These are phyloP conservation scores for Carcharodon carcharias DNA, from an alignment of 2,797 vertebrate species.

Conservation along the genomic window DNA sequence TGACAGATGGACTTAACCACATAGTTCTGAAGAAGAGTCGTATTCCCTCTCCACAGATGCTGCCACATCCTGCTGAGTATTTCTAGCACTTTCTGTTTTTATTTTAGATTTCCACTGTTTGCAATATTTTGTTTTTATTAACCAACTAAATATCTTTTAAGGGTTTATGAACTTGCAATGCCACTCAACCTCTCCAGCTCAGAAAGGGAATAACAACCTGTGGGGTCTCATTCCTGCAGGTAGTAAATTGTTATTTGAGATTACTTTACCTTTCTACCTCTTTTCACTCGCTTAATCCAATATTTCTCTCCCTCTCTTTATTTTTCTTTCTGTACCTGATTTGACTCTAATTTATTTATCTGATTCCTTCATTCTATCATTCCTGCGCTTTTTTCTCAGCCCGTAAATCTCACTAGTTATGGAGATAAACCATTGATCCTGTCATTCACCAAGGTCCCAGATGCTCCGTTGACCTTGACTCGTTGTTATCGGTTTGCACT, in stretches of 20 bases:
- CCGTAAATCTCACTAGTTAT: not conserved
- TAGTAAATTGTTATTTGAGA: not conserved
- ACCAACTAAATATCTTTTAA: not conserved
- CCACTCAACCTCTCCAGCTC: not conserved
- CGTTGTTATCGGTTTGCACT: not conserved
- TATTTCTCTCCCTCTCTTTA: not conserved
- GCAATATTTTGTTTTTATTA: no score
- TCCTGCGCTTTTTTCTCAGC: not conserved
- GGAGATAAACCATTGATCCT: not conserved
- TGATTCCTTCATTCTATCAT: not conserved
- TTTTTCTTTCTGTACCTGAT: not conserved
- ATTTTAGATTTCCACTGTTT: no score
- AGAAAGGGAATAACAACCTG: not conserved
- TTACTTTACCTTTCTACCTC: not conserved
- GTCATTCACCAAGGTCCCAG: not conserved
- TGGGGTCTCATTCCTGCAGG: not conserved
- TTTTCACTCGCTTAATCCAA: not conserved
- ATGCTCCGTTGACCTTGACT: not conserved
- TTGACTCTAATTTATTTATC: not conserved
- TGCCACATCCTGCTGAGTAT: no score
- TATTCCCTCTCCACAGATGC: no score
- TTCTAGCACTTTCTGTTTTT: no score
- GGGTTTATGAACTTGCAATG: not conserved
- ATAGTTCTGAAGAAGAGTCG: no score
- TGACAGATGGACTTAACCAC: no score